A percentile compares a stretch with the other conserved stretches of the same genome.
phyloP scores from a whole-genome alignment of 2,797 vertebrate species.

The Dendrocincla fuliginosa region DNA sequence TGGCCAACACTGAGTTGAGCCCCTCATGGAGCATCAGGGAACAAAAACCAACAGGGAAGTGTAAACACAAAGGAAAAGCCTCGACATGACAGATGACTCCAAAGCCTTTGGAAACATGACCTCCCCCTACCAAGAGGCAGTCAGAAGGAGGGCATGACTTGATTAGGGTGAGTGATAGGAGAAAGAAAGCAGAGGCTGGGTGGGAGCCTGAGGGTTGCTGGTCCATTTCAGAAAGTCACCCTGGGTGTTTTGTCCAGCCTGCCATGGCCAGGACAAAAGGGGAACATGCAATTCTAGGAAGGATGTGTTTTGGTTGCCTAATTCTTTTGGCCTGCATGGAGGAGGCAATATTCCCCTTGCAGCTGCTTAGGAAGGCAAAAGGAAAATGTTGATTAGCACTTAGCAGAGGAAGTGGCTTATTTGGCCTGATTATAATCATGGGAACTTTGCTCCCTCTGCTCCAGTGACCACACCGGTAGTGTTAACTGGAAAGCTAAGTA shows the following conservation, averaged over 20 bases:
- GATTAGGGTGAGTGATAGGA: not conserved
- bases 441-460: conserved; percentile 14
- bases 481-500: conserved; percentile 1
- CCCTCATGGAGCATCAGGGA: not conserved
- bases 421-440: conserved; percentile 29
- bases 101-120: not conserved
- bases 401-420: conserved; percentile 58
- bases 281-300: not conserved
- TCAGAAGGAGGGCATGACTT: not conserved
- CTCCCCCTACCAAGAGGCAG: not conserved
- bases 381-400: conserved; percentile 54
- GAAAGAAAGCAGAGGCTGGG: conserved; percentile 26
- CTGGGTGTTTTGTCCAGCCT: not conserved
- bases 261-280: not conserved
- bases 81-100: not conserved
- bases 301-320: not conserved
- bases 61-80: not conserved
- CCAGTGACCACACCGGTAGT: conserved; percentile 26
- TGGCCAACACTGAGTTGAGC: not conserved
- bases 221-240: not conserved
- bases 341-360: not conserved
- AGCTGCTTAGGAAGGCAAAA: conserved; percentile 42
- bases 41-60: fast-evolving
- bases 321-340: not conserved
- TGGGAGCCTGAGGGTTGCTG: not conserved